A percentile compares a stretch with the other conserved stretches of the same genome.
Conservation (phyloP, 2,797 vertebrate genomes). For the Lutra lutra region DNA sequence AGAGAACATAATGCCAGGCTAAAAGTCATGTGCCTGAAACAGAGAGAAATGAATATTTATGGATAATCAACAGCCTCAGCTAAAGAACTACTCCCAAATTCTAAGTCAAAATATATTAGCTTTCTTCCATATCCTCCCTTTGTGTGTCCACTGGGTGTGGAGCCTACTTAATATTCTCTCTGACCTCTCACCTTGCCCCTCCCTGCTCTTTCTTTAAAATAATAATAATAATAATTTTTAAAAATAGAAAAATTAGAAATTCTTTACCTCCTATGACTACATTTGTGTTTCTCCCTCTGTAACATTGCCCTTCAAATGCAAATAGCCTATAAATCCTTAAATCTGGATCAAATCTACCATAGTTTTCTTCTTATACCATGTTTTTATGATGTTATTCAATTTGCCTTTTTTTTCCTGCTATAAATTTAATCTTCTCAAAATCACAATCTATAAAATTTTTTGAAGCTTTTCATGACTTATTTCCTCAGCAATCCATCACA, state of each 20-base stretch:
- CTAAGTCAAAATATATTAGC: background rate
- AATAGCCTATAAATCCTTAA: background rate
- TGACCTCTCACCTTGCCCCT: background rate
- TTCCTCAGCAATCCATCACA: background rate
- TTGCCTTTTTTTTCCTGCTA: background rate
- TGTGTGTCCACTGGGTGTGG: background rate
- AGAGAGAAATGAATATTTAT: background rate
- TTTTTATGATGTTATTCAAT: background rate
- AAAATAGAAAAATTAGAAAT: background rate
- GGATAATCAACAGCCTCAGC: background rate
- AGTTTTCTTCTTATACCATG: background rate
- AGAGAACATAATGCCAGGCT: background rate
- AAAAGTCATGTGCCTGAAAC: background rate
- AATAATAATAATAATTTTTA: background rate
- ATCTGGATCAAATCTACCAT: background rate
- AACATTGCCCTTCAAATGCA: background rate
- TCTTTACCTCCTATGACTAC: background rate
- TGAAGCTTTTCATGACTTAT: background rate
- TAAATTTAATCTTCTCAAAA: background rate
- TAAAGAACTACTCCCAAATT: background rate
- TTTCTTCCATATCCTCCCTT: background rate
- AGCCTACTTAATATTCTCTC: background rate
- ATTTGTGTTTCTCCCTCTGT: background rate
- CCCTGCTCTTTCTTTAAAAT: background rate
- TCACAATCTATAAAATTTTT: background rate